These are phyloP conservation scores for Cataglyphis cursor DNA, from an alignment of 2,888 invertebrate genomes.

Conservation along the genomic window DNA sequence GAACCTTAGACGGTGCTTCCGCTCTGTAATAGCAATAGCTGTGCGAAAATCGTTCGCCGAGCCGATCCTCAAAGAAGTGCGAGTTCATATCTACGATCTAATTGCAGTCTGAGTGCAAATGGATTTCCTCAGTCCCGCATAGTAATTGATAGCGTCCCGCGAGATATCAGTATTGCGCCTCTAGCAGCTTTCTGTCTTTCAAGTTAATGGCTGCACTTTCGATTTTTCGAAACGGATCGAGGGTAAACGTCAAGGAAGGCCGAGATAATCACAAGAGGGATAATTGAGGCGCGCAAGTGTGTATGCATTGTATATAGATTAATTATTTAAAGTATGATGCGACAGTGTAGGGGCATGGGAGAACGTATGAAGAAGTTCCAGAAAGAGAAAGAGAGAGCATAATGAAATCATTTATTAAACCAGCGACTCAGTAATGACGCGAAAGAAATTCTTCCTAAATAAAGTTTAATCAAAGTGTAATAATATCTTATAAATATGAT, in stretches of 20 bases:
- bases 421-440: conserved; percentile 50
- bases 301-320: conserved; percentile 82
- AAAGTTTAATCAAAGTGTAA: conserved; percentile 36
- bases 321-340: conserved; percentile 78
- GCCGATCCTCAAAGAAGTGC: conserved; percentile 44
- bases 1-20: conserved; percentile 65
- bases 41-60: conserved; percentile 51
- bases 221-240: conserved; percentile 60
- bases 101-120: conserved; percentile 26
- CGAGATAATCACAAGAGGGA: conserved; percentile 33
- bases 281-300: conserved; percentile 60
- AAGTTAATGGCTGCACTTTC: conserved; percentile 53
- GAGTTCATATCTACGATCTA: conserved; percentile 48
- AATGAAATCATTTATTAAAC: conserved; percentile 44
- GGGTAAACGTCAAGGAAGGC: conserved; percentile 48
- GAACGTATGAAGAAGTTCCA: conserved; percentile 29
- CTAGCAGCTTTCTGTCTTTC: conserved; percentile 60
- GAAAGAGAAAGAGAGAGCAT: conserved; percentile 3
- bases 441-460: conserved; percentile 22
- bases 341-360: conserved; percentile 60
- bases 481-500: conserved; percentile 31
- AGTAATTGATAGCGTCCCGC: conserved; percentile 54
- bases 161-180: conserved; percentile 58
- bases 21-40: conserved; percentile 41
- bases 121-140: conserved; percentile 49